Evolutionary conservation across 2,888 invertebrate genomes (phyloP).

Genomic region (Antheraea assamensis): DNA sequence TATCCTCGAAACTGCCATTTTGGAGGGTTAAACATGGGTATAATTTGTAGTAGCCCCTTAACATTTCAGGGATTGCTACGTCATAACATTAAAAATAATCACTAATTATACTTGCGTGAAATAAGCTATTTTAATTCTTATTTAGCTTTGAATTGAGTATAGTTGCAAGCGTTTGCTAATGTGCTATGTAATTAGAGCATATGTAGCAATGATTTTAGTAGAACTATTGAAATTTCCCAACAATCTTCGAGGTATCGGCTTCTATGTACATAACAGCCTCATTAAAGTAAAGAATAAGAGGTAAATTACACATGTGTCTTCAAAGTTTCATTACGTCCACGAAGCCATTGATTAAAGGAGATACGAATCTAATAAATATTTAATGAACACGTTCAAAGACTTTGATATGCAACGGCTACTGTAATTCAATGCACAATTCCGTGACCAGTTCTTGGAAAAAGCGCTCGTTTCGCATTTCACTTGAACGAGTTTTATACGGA

Average conservation of each 20-base stretch:
- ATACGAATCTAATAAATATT: neutral
- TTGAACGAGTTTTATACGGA: conserved; percentile 25
- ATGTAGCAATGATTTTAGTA: neutral
- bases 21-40: too few relatives aligned
- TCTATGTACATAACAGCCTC: neutral
- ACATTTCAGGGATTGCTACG: too few relatives aligned
- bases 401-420: conserved; percentile 47
- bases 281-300: neutral
- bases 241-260: neutral
- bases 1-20: too few relatives aligned
- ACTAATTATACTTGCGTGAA: too few relatives aligned
- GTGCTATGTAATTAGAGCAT: neutral
- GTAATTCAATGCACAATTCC: conserved; percentile 40
- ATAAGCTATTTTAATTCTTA: too few relatives aligned
- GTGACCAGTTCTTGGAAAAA: conserved; percentile 31
- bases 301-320: neutral
- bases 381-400: conserved; percentile 21
- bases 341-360: conserved; percentile 1
- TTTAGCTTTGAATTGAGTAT: too few relatives aligned
- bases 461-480: neutral
- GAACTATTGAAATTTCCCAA: neutral
- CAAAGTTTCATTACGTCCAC: neutral
- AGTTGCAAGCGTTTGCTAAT: too few relatives aligned
- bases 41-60: too few relatives aligned
- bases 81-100: too few relatives aligned